Conservation (phyloP, 2,113 vertebrate species). For the Probosciger aterrimus region DNA sequence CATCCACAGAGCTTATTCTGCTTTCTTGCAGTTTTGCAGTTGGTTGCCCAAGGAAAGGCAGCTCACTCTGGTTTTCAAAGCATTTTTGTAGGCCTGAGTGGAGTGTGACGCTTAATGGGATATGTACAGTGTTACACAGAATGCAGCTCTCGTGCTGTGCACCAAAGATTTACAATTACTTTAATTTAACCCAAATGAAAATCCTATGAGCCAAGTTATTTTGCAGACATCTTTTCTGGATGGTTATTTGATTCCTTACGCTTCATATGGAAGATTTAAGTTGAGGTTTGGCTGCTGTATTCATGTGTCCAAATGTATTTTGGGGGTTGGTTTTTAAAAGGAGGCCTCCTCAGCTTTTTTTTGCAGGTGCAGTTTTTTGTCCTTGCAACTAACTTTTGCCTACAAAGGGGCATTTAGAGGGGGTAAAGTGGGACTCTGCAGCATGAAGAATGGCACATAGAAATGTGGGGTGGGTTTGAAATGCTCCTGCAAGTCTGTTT, state of each 20-base stretch:
- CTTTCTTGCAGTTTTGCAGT: background rate
- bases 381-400: background rate
- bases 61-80: constrained; percentile 27
- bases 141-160: constrained; percentile 13
- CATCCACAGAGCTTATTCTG: background rate
- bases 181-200: constrained; percentile 72
- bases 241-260: constrained; percentile 57
- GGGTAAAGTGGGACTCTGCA: background rate
- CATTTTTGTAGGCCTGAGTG: constrained; percentile 7
- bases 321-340: background rate
- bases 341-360: background rate
- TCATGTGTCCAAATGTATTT: background rate
- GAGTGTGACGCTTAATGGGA: background rate
- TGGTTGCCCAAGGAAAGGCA: background rate
- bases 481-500: background rate
- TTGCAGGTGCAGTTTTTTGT: constrained; percentile 37
- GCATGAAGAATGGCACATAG: background rate
- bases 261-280: constrained; percentile 51
- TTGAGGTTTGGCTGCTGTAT: constrained; percentile 20
- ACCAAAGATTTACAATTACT: constrained; percentile 59
- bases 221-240: constrained; percentile 56
- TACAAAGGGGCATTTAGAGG: background rate
- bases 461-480: background rate
- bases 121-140: background rate
- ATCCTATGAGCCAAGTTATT: constrained; percentile 53